Base-by-base conservation (phyloP, 2,797 vertebrate species). In the Ptychobarbus kaznakovi region DNA sequence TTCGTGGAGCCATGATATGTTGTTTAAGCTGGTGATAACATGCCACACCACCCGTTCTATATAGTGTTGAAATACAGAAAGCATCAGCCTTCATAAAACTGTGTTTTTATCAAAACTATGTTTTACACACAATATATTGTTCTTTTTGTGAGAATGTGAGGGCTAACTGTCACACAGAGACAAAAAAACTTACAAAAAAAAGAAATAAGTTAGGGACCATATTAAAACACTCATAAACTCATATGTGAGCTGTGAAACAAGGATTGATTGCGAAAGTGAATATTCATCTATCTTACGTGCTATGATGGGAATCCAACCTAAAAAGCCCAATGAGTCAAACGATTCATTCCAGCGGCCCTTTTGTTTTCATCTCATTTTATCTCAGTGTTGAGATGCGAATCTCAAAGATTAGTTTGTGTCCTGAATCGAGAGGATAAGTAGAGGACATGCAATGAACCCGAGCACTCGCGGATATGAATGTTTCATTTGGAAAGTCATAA, bases 401-500 rank as follows among this genome's bases (percentile, higher is more conserved):
- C 38, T 63, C 11, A 49, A 35, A 66, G 78, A 49, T 38, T 83
- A 28, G 58, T 80, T 73, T 73, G 44, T 66, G 42, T 58, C 56
- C 65, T 38, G 72, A 70, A 56, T 79, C 25, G 46, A 74, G 22
- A 72, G 51, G 81, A 61, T 56, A 80, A 42, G 56, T 0, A 40
- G 22, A 81, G 65, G 66, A 69, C 65, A 70, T 5, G 20, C 66
- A 38, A 22, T 68, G 65, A 81, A 70, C 28, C 35, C 22, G 6
- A 81, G 63, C 49, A 6, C 35, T 81, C 18, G 22, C 35, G 28
- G 65, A 85, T 58, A 49, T 78, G 70, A 88, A 83, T 82, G 86
- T 90, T 70, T 81, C 89, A 89, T 56, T 80, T 87, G 89, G 87
- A 90, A 90, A 91, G 61, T 87, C 86, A 86, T 87, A 82, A 89